phyloP scores from a whole-genome alignment of 2,888 invertebrate species.

The Oscheius onirici region DNA sequence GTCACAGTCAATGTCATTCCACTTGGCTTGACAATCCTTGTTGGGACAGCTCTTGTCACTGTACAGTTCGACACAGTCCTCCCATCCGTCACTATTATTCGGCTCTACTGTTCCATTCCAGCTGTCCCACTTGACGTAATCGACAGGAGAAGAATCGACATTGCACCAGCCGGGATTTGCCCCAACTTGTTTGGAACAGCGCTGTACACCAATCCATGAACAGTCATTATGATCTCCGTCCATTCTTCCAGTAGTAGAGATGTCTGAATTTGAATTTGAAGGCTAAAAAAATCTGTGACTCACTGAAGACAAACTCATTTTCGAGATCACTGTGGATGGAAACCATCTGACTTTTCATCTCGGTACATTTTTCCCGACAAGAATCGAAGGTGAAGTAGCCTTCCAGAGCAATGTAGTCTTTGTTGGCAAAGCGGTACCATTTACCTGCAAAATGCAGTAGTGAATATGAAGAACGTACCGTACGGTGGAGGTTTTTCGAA shows the following conservation, averaged over 20 bases:
- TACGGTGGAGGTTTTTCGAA: too few species aligned
- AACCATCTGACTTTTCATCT: background rate
- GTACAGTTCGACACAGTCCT: background rate
- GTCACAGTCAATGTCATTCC: background rate
- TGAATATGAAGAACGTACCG: too few species aligned
- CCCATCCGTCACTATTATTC: background rate
- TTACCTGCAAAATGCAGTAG: too few species aligned
- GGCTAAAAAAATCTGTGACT: too few species aligned
- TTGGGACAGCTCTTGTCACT: background rate
- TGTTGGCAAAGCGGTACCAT: too few species aligned
- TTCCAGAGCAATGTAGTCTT: background rate
- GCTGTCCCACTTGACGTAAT: background rate
- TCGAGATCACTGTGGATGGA: background rate
- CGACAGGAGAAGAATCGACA: background rate
- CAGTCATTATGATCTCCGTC: background rate
- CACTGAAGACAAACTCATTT: background rate
- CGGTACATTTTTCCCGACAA: background rate
- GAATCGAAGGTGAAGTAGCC: background rate
- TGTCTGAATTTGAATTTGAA: too few species aligned
- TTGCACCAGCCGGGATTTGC: background rate
- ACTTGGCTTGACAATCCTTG: background rate
- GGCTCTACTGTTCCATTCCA: background rate
- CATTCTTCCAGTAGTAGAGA: background rate
- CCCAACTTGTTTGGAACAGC: background rate
- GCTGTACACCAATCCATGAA: background rate